These are phyloP conservation scores for Tadarida brasiliensis DNA, from an alignment of 2,797 vertebrate species.

Conservation along the genomic window DNA sequence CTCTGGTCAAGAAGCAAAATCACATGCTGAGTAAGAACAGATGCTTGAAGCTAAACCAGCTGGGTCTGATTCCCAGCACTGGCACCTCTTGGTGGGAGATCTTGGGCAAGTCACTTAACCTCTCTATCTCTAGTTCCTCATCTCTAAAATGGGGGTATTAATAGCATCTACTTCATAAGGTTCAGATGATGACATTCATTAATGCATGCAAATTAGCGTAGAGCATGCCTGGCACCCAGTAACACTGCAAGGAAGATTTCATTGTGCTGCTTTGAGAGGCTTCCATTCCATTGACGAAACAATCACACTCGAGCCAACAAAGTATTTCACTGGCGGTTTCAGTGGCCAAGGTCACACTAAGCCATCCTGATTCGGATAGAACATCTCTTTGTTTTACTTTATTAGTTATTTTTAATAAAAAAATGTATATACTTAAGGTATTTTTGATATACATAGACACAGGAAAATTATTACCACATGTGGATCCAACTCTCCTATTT, in stretches of 20 bases:
- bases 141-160: constrained; percentile 48
- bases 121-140: constrained; percentile 39
- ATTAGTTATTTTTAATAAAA: not conserved
- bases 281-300: not conserved
- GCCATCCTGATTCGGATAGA: not conserved
- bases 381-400: not conserved
- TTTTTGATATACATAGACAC: not conserved
- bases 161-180: constrained; percentile 6
- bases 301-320: not conserved
- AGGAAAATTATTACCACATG: not conserved
- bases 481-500: not conserved
- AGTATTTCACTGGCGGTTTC: not conserved
- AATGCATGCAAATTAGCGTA: not conserved
- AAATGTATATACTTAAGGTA: not conserved
- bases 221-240: not conserved
- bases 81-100: constrained; percentile 1
- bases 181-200: constrained; percentile 12
- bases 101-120: constrained; percentile 3
- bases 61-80: constrained; percentile 9
- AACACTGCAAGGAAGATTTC: not conserved
- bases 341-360: not conserved
- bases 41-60: not conserved
- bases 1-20: not conserved
- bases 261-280: not conserved
- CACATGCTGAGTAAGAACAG: not conserved